Percentiles rank a stretch among this genome's conserved stretches.
Evolutionary conservation across 1,140 invertebrate genomes (phyloP).

Genomic region (Diorhabda elongata): DNA sequence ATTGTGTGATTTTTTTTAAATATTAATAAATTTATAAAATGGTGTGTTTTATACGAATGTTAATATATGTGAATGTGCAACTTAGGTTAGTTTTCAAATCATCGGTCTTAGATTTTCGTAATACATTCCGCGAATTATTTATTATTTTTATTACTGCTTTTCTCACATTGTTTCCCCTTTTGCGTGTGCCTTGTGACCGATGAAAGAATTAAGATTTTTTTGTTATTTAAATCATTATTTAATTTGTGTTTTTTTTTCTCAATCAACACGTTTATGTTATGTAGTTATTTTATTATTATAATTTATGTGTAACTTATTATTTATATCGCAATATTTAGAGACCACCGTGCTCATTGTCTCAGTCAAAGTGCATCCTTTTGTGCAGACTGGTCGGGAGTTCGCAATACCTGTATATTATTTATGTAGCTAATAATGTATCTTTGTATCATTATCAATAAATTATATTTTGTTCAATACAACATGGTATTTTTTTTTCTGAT

Average conservation of each 20-base stretch:
- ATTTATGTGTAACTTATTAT: slow-evolving; percentile 51
- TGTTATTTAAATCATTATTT: slow-evolving; percentile 49
- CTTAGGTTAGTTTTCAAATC: slow-evolving; percentile 42
- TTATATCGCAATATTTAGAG: slow-evolving; percentile 44
- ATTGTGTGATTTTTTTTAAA: slow-evolving; percentile 47
- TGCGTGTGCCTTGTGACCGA: slow-evolving; percentile 35
- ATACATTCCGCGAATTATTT: slow-evolving; percentile 46
- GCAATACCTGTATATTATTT: slow-evolving; percentile 46
- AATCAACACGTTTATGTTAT: slow-evolving; percentile 48
- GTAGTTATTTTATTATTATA: slow-evolving; percentile 49
- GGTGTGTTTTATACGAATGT: slow-evolving; percentile 46
- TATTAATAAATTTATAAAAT: slow-evolving; percentile 36
- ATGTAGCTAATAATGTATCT: slow-evolving; percentile 44
- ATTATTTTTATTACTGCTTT: slow-evolving; percentile 35
- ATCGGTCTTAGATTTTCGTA: slow-evolving; percentile 44
- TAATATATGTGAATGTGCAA: slow-evolving; percentile 44
- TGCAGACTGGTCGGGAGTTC: slow-evolving; percentile 25
- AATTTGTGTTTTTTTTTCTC: slow-evolving; percentile 47
- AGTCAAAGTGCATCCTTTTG: slow-evolving; percentile 30
- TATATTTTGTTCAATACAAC: slow-evolving; percentile 46
- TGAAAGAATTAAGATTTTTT: slow-evolving; percentile 45
- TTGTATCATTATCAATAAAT: slow-evolving; percentile 47
- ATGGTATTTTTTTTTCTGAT: slow-evolving; percentile 10
- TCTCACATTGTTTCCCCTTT: slow-evolving; percentile 29
- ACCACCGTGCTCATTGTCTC: slow-evolving; percentile 38